Evolutionary conservation across 2,113 vertebrate species (phyloP), one percentile per base, ranked within the genome.

Genomic region (Drymodes brunneopygia): DNA sequence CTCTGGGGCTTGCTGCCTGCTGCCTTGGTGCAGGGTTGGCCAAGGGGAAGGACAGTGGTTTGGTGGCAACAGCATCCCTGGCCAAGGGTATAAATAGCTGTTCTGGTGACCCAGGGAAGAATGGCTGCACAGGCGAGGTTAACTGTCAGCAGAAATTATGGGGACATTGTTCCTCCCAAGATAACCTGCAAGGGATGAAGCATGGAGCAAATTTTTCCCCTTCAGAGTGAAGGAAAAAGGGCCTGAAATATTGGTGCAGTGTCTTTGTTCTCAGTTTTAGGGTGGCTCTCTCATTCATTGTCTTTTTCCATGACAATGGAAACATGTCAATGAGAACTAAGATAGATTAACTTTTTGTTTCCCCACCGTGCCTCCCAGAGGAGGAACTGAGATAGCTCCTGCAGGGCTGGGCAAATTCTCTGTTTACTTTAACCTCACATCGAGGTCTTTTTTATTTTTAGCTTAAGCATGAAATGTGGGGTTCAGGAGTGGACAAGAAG

Each of bases 111-210:
- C 86, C 83, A 72, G 56, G 29, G 85, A 86, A 92, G 64, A 93
- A 90, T 84, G 60, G 86, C 80, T 88, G 53, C n/a, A 71, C 14
- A 64, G 65, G 21, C 45, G 0, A 92, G 88, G 90, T 94, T 94
- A 96, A 95, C 90, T 97, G 48, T 64, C 57, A 57, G 72, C 77
- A 92, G 56, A 91, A 96, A 86, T 95, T 88, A 96, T 78, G 72
- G 85, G 62, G n/a, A 86, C 75, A 42, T 90, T 95, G 93, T 78
- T 97, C 75, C 36, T 94, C 61, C 60, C 48, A 71, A 94, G 94
- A 96, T 94, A 96, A 96, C 90, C 92, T 90, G 45, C 40, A 57
- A 90, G 42, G n/a, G 40, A 88, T 88, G 77, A 96, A 88, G 21
- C 6, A 5, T 16, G n/a, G 64, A 91, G 40, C 86, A 90, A 81